phyloP scores from a whole-genome alignment of 2,113 vertebrate genomes.

The Pterocles burchelli region DNA sequence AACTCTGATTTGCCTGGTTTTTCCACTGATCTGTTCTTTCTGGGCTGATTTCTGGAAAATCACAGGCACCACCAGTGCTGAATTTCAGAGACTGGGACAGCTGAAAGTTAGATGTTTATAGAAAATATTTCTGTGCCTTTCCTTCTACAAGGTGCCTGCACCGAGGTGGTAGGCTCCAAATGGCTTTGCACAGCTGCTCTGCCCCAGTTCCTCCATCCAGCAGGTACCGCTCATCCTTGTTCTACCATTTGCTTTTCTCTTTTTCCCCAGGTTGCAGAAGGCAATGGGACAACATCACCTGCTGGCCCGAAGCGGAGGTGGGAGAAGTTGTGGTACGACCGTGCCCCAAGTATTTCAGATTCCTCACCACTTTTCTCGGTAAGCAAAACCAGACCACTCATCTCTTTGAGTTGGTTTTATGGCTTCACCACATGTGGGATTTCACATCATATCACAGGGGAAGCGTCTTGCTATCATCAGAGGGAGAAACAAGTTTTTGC shows the following conservation, averaged over 20 bases:
- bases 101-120: fast-evolving
- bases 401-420: not conserved
- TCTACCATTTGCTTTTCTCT: not conserved
- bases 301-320: conserved; percentile 86
- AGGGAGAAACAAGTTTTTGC: not conserved
- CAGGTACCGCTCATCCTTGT: fast-evolving
- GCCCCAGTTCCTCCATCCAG: not conserved
- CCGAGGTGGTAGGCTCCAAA: fast-evolving
- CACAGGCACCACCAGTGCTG: not conserved
- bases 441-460: not conserved
- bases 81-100: not conserved
- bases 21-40: not conserved
- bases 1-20: not conserved
- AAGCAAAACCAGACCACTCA: not conserved
- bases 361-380: conserved; percentile 81
- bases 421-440: not conserved
- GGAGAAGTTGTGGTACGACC: conserved; percentile 84
- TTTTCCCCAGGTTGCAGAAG: conserved; percentile 81
- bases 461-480: not conserved
- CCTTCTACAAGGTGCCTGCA: not conserved
- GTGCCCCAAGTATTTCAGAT: conserved; percentile 83
- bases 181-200: not conserved
- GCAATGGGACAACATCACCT: conserved; percentile 91
- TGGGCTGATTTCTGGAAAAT: not conserved
- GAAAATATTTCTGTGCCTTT: not conserved